Conservation (phyloP, 2,797 vertebrate genomes). For the Peromyscus attwateri region DNA sequence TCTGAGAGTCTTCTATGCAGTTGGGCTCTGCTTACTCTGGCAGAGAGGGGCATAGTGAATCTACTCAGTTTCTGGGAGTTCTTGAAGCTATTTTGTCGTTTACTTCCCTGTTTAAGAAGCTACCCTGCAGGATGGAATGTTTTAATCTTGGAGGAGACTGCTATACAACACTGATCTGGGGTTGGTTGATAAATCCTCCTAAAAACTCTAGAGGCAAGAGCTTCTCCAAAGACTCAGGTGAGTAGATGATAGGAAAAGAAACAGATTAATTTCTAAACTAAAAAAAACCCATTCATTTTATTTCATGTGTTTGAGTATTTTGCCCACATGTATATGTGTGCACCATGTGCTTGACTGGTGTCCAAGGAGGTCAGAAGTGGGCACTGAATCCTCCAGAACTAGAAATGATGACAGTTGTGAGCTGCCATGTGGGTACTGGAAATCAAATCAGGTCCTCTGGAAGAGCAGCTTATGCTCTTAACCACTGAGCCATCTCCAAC, state of each 20-base stretch:
- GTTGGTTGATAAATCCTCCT: slow-evolving; percentile 50
- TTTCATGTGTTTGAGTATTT: not conserved
- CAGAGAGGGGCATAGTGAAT: not conserved
- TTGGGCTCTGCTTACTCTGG: not conserved
- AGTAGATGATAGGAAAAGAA: slow-evolving; percentile 60
- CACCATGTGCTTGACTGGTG: not conserved
- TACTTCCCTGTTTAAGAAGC: not conserved
- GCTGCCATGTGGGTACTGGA: not conserved
- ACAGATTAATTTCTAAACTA: slow-evolving; percentile 55
- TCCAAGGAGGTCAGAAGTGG: not conserved
- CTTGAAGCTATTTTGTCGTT: not conserved
- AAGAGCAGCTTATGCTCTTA: not conserved
- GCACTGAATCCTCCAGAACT: not conserved
- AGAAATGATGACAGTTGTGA: not conserved
- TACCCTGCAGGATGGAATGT: not conserved
- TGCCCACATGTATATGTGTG: too few relatives aligned
- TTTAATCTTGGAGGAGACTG: not conserved
- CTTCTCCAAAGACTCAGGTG: slow-evolving; percentile 16
- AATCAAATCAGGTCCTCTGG: not conserved
- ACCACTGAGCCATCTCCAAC: too few relatives aligned
- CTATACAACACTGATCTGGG: not conserved
- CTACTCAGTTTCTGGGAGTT: not conserved
- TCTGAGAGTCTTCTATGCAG: not conserved
- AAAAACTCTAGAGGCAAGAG: slow-evolving; percentile 51
- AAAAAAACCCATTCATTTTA: not conserved